Evolutionary conservation across 1,140 invertebrate species (phyloP), one percentile per base, ranked within the genome.

Genomic region (Periplaneta americana): DNA sequence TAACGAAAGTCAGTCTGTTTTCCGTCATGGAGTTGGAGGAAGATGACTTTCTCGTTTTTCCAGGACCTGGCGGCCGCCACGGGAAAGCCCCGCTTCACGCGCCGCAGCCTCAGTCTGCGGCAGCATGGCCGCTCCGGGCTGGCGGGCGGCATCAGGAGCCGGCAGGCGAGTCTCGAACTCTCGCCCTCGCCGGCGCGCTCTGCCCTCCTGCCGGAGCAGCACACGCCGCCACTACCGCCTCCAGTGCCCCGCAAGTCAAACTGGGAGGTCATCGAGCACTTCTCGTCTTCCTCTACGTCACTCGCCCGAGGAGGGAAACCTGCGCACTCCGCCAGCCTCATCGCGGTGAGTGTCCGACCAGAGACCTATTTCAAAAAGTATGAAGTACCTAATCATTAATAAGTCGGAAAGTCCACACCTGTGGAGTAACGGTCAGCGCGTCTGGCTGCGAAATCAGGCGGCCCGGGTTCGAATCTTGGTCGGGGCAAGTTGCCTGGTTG

Each of bases 241-340:
- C 74, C 79, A 22, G 36, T 48, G 3, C 89, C 92, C 34, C 92
- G 92, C 87, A 96, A 95, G 86, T 95, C 94, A 84, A 96, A 96
- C 87, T 96, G 95, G 95, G 94, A 96, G 87, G 95, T 96, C 81
- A 96, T 96, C 85, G 95, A 96, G 87, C 95, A 96, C 87, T 96
- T 94, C 87, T 57, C 48, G 2, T 57, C 48, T n/a, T 57, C 48
- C 18, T 57, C 48, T 3, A 91, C 90, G 76, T 88, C 89, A 83
- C 88, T 87, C 82, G 85, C 86, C 75, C 89, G 88, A 82, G 86
- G 88, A 82, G 86, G 87, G 37, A 89, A 88, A 81, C 79, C 79
- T 32, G 35, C 79, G 31, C 86, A 90, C 80, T 89, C 89, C 37
- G 89, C 89, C 82, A 90, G 88, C 85, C 86, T 91, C 80, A 89